Conservation (phyloP, 2,797 vertebrate genomes). For the Halcyon chelicuti region DNA sequence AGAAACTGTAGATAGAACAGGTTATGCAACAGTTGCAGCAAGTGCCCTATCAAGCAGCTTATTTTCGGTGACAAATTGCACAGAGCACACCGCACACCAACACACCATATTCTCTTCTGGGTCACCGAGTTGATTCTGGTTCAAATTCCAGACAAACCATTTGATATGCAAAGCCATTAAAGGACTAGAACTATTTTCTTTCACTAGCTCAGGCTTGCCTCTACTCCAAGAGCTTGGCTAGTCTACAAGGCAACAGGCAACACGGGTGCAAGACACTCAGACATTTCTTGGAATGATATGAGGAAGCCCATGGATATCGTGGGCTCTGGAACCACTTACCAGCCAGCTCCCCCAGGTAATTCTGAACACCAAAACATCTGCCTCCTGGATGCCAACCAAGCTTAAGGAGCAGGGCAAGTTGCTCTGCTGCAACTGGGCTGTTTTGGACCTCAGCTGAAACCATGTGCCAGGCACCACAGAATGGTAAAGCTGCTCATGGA, state of each 20-base stretch:
- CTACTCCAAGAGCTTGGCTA: background rate
- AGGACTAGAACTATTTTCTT: background rate
- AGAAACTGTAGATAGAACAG: background rate
- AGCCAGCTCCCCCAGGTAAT: background rate
- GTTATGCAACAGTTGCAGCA: background rate
- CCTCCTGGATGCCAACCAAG: background rate
- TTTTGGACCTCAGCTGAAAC: background rate
- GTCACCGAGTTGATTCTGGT: slow-evolving; percentile 31
- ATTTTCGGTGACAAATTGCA: slow-evolving; percentile 5
- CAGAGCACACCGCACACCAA: background rate
- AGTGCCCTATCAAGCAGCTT: background rate
- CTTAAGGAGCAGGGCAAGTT: background rate
- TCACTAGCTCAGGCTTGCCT: background rate
- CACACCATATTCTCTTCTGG: background rate
- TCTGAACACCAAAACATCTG: background rate
- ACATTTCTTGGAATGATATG: background rate
- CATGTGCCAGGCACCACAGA: background rate
- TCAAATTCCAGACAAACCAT: slow-evolving; percentile 14
- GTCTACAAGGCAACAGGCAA: background rate
- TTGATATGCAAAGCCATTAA: background rate
- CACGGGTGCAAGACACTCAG: background rate
- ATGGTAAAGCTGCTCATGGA: background rate
- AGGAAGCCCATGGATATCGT: background rate
- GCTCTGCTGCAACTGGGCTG: background rate
- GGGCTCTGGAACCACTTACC: background rate